A percentile compares a stretch with the other conserved stretches of the same genome.
phyloP scores from a whole-genome alignment of 2,113 vertebrate species.

The Phrynocephalus versicolor region DNA sequence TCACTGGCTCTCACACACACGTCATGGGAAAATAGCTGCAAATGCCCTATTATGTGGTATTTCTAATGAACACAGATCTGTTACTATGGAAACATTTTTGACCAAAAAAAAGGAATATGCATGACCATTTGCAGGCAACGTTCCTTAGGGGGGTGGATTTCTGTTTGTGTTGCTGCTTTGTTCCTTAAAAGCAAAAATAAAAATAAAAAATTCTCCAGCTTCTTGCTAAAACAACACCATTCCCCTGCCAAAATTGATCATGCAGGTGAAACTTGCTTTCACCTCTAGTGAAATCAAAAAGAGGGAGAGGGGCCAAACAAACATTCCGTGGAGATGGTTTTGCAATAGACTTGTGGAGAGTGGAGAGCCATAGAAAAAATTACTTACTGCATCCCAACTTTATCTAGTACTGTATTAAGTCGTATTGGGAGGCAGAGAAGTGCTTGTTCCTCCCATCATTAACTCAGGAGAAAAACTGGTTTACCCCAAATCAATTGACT shows the following conservation, averaged over 20 bases:
- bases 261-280: not conserved
- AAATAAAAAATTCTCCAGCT: not conserved
- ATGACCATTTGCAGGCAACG: constrained; percentile 39
- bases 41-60: constrained; percentile 43
- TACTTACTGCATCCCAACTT: not conserved
- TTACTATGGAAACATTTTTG: constrained; percentile 67
- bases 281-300: not conserved
- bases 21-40: constrained; percentile 35
- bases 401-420: not conserved
- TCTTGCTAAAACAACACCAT: not conserved
- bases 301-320: too few species aligned
- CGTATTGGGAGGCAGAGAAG: not conserved
- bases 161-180: not conserved
- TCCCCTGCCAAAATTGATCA: not conserved
- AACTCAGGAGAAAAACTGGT: not conserved
- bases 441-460: too few species aligned
- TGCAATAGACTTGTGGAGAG: too few species aligned
- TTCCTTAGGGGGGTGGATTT: not conserved
- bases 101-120: constrained; percentile 50
- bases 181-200: not conserved
- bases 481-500: not conserved
- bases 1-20: not conserved
- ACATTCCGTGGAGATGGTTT: too few species aligned
- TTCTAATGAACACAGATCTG: constrained; percentile 45
- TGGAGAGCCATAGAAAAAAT: too few species aligned